Evolutionary conservation across 2,888 invertebrate genomes (phyloP), one percentile per base, ranked within the genome.

Genomic region (Troides helena): DNA sequence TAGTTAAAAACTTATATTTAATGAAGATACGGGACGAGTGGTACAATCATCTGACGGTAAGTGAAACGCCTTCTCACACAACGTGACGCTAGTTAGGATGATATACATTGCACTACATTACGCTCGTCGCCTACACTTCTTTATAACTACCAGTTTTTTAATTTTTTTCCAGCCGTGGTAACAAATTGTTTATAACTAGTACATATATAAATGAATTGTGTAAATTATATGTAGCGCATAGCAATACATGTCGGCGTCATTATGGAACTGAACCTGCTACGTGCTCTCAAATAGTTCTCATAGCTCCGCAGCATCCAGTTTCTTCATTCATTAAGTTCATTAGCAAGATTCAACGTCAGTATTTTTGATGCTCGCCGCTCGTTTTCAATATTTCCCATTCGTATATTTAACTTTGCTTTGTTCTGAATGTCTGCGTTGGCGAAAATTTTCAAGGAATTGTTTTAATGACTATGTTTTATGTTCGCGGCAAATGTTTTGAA

Each of bases 401-500:
- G 85, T 81, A 79, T 83, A 85, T 85, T 85, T 87, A 84, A 83
- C 83, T 87, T 87, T 86, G 85, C 85, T 78, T 85, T 85, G 74
- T 77, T 76, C 83, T 79, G 80, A 80, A 85, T 81, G 83, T 85
- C 85, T 87, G 86, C 85, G 87, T 88, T 85, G 84, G 86, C 88
- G 78, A 81, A 89, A 91, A 87, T 87, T 88, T 89, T 89, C 79
- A 80, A 82, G 85, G 86, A 88, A 87, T 85, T 84, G 86, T 91
- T 89, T 89, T 85, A 89, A 89, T 86, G 83, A 82, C 85, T 83
- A 89, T 89, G 89, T 89, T 90, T 89, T 89, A 84, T 90, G 88
- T 89, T 90, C 86, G 86, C 86, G 89, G 88, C 86, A 89, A 90
- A 91, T 90, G 89, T 90, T 89, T 88, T 85, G 85, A 90, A 87